Percentiles rank a stretch among this genome's conserved stretches.
These are phyloP conservation scores for Equus quagga DNA, from an alignment of 2,113 vertebrate genomes.

Conservation along the genomic window DNA sequence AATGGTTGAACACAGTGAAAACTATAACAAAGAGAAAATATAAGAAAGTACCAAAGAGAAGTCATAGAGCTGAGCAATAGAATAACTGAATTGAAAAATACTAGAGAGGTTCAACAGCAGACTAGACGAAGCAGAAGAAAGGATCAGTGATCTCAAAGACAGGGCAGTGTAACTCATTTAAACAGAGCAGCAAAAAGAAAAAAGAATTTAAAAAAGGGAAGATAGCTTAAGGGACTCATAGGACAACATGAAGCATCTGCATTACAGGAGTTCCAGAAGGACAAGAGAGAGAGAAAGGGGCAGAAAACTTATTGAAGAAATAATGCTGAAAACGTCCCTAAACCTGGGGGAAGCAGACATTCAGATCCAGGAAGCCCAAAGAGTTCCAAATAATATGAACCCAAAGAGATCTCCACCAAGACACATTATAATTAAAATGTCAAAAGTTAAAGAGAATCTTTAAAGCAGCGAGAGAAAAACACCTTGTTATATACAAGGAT, in stretches of 20 bases:
- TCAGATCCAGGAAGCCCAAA: background rate
- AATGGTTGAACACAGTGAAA: background rate
- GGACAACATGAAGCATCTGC: background rate
- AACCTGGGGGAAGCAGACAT: background rate
- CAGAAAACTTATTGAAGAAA: background rate
- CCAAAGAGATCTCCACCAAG: background rate
- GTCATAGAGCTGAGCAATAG: background rate
- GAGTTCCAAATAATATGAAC: background rate
- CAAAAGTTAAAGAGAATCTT: background rate
- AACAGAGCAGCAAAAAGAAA: background rate
- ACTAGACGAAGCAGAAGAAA: background rate
- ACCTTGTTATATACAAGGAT: background rate
- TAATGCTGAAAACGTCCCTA: background rate
- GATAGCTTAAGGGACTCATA: background rate
- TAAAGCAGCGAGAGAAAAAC: background rate
- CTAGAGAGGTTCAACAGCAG: background rate
- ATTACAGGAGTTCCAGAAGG: background rate
- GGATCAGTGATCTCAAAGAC: background rate
- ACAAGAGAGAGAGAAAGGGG: background rate
- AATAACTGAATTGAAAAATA: background rate
- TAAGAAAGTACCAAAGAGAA: background rate
- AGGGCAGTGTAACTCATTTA: background rate
- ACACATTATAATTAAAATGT: background rate
- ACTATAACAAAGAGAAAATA: background rate
- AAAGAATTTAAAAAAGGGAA: background rate